Percentiles rank a stretch among this genome's conserved stretches.
Conservation (phyloP, 2,797 vertebrate species). For the Onychomys leucogaster region DNA sequence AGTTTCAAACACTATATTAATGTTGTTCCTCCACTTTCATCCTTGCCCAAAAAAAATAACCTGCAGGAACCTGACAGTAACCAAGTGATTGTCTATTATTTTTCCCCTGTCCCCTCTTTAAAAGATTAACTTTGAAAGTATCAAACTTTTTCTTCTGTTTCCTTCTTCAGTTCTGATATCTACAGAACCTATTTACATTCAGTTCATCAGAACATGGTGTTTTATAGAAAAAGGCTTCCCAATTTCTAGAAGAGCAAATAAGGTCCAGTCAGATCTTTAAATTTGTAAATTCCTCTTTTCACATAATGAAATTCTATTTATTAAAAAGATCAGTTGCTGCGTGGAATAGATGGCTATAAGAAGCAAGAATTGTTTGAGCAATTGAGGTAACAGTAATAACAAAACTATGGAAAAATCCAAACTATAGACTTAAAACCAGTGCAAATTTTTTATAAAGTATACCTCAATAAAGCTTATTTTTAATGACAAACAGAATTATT, state of each 20-base stretch:
- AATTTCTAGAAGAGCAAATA: conserved; percentile 20
- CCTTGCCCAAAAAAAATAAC: background rate
- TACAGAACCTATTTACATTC: background rate
- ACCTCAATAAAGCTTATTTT: background rate
- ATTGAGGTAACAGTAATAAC: background rate
- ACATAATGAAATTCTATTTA: background rate
- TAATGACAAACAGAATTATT: background rate
- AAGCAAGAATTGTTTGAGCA: background rate
- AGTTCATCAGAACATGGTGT: background rate
- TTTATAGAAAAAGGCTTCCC: background rate
- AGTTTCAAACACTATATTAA: background rate
- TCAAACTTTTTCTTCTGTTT: background rate
- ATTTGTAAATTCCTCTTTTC: background rate
- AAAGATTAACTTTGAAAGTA: background rate
- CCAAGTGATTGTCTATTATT: background rate
- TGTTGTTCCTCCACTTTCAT: background rate
- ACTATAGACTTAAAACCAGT: background rate
- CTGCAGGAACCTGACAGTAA: background rate
- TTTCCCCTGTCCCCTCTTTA: background rate
- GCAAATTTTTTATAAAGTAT: background rate
- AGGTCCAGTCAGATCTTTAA: background rate
- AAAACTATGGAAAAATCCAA: conserved; percentile 40
- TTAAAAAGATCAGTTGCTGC: background rate
- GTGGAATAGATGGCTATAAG: background rate
- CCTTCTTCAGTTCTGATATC: background rate